These are phyloP conservation scores for Mactromeris polynyma DNA, from an alignment of 2,888 invertebrate species.

Conservation along the genomic window DNA sequence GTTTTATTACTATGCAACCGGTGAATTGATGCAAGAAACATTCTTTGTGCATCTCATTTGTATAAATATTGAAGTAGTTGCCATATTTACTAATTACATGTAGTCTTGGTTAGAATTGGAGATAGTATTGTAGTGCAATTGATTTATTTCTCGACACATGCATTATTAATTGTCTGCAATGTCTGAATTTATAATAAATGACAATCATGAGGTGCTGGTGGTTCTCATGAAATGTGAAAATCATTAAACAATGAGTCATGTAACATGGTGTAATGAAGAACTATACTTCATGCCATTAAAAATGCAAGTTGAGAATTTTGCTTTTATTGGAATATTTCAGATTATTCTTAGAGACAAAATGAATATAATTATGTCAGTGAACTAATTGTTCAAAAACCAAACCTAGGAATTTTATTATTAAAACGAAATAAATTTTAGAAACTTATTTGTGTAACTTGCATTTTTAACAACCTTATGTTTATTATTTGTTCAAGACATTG, in stretches of 20 bases:
- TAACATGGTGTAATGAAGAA: not conserved
- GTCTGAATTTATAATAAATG: conserved; percentile 6
- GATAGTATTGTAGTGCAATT: not conserved
- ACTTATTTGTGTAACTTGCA: too few species aligned
- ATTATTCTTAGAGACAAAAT: too few species aligned
- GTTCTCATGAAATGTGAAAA: not conserved
- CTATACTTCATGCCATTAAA: too few species aligned
- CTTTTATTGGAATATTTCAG: too few species aligned
- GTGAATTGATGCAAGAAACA: not conserved
- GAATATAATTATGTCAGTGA: too few species aligned
- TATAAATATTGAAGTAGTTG: conserved; percentile 3
- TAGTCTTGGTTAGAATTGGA: not conserved
- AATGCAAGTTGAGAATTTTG: too few species aligned
- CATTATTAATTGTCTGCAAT: conserved; percentile 12
- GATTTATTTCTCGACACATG: not conserved
- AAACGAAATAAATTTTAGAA: too few species aligned
- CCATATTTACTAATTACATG: conserved; percentile 1
- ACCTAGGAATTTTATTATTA: too few species aligned
- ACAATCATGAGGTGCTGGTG: not conserved
- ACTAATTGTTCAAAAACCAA: too few species aligned
- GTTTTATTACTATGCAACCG: not conserved
- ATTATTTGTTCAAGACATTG: too few species aligned
- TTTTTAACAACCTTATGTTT: too few species aligned
- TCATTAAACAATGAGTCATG: conserved; percentile 7
- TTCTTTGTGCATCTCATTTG: not conserved